Percentiles rank a stretch among this genome's conserved stretches.
phyloP scores from a whole-genome alignment of 1,140 invertebrate genomes.

The Apolygus lucorum region DNA sequence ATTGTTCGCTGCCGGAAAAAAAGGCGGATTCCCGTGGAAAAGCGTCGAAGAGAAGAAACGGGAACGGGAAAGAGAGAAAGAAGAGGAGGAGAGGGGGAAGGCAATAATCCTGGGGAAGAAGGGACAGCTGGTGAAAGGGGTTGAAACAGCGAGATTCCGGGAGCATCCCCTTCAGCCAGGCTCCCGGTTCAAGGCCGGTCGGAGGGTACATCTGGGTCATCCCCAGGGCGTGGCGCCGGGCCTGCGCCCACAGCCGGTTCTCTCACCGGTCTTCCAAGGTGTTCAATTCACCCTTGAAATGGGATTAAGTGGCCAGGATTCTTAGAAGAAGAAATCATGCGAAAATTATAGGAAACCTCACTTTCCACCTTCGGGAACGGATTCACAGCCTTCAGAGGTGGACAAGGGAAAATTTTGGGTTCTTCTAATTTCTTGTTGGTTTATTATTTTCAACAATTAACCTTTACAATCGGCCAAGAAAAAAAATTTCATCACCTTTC shows the following conservation, averaged over 20 bases:
- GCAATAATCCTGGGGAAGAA: background rate
- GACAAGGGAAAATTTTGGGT: no score
- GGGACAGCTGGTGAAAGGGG: background rate
- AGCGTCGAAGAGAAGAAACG: background rate
- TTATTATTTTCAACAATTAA: no score
- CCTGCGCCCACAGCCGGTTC: background rate
- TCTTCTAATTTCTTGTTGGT: no score
- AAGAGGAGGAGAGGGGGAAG: background rate
- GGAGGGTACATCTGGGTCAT: constrained; percentile 6
- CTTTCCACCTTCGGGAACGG: no score
- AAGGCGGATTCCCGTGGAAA: no score
- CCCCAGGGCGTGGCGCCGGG: constrained; percentile 8
- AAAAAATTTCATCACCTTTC: no score
- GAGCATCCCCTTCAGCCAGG: background rate
- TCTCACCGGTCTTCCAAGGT: background rate
- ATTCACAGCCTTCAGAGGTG: no score
- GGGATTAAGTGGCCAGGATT: background rate
- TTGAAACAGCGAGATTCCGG: background rate
- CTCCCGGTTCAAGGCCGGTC: constrained; percentile 1
- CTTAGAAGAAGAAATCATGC: no score
- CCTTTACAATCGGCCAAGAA: no score
- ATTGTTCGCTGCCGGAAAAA: no score
- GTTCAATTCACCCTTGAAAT: constrained; percentile 2
- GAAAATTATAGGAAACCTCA: no score
- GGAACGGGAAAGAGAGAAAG: background rate